Conservation (phyloP, 2,797 vertebrate species). For the Gymnocypris eckloni region DNA sequence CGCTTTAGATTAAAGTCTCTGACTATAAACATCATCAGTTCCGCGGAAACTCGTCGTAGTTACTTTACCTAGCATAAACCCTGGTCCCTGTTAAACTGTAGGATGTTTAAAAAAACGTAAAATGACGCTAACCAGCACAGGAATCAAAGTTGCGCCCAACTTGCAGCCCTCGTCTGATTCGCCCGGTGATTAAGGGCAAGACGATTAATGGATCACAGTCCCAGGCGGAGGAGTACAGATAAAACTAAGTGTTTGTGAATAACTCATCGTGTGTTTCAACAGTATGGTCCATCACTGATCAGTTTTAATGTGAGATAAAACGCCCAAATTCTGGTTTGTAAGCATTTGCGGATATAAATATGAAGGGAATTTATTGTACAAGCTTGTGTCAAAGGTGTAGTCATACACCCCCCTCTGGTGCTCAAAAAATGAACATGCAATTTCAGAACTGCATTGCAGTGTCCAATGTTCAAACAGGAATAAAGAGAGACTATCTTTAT, state of each 20-base stretch:
- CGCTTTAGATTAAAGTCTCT: background rate
- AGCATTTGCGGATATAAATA: background rate
- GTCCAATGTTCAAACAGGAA: background rate
- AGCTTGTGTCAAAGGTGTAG: background rate
- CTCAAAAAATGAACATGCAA: conserved; percentile 2
- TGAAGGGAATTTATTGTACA: background rate
- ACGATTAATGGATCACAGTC: conserved; percentile 21
- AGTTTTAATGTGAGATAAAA: background rate
- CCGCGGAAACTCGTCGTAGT: background rate
- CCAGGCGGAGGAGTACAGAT: background rate
- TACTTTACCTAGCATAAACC: background rate
- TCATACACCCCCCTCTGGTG: conserved; percentile 41
- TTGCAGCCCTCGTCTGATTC: conserved; percentile 8
- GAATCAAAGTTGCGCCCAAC: conserved; percentile 4
- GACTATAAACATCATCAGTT: background rate
- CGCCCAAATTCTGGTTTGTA: background rate
- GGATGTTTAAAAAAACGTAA: background rate
- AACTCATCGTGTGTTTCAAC: background rate
- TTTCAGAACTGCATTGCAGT: conserved; percentile 1
- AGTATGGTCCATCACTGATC: no score
- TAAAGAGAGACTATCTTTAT: no score
- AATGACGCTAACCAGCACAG: background rate
- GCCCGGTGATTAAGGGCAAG: conserved; percentile 21
- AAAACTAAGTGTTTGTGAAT: background rate
- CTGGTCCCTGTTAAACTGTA: background rate